These are phyloP conservation scores for Clunio marinus DNA, from an alignment of 2,888 invertebrate species.

Conservation along the genomic window DNA sequence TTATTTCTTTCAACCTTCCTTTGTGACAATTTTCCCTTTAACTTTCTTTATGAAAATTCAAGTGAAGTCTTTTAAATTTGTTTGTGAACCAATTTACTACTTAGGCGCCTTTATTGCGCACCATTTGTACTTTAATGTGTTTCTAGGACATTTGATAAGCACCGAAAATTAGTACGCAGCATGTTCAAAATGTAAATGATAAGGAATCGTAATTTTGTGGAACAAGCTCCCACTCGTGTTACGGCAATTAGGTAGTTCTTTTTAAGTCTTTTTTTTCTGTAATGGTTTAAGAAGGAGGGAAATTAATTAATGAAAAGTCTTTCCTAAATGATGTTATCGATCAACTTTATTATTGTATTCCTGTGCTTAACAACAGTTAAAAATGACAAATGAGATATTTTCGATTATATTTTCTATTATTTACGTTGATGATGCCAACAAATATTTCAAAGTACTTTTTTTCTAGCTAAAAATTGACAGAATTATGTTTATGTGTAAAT, in stretches of 20 bases:
- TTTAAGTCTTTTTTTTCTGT: background rate
- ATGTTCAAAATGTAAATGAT: no score
- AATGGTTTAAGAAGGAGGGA: background rate
- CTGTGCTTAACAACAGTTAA: conserved; percentile 6
- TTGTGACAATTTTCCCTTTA: background rate
- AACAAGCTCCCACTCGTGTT: background rate
- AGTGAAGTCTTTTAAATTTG: conserved; percentile 16
- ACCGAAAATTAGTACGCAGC: no score
- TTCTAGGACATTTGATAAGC: no score
- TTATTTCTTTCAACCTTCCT: no score
- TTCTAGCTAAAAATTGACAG: background rate
- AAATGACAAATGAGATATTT: conserved; percentile 21
- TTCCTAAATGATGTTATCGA: conserved; percentile 17
- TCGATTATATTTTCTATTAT: no score
- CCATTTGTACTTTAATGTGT: no score
- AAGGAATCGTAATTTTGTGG: no score
- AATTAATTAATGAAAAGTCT: conserved; percentile 4
- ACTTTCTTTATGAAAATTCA: background rate
- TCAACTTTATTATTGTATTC: background rate
- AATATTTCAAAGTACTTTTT: conserved; percentile 14
- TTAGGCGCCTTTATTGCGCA: background rate
- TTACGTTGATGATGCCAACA: conserved; percentile 21
- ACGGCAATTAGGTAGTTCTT: conserved; percentile 7
- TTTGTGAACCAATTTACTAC: conserved; percentile 12
- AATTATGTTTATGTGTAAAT: conserved; percentile 15